A percentile compares a stretch with the other conserved stretches of the same genome.
Evolutionary conservation across 1,140 invertebrate species (phyloP).

Genomic region (Ostrea denselamellosa): DNA sequence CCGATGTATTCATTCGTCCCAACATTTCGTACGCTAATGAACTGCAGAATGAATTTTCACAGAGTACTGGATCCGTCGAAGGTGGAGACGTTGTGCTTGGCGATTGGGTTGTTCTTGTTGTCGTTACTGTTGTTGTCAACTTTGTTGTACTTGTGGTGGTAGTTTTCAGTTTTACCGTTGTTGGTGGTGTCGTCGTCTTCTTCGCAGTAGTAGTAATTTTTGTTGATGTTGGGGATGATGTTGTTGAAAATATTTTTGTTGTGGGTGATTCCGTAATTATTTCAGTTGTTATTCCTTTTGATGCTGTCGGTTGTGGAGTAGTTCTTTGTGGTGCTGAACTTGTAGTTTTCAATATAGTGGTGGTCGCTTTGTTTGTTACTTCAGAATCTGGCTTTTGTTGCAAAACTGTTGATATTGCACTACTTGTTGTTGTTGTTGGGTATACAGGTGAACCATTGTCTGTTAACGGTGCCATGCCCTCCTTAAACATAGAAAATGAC

Average conservation of each 20-base stretch:
- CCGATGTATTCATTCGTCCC: slow-evolving; percentile 40
- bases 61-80: background rate
- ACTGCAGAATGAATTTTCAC: slow-evolving; percentile 9
- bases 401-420: background rate
- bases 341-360: background rate
- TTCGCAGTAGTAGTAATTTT: background rate
- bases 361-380: background rate
- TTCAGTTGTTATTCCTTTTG: background rate
- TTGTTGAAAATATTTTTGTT: background rate
- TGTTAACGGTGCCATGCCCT: background rate
- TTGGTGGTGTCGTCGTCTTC: background rate
- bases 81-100: background rate
- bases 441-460: background rate
- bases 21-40: slow-evolving; percentile 47
- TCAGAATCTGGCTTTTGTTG: background rate
- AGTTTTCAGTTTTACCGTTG: background rate
- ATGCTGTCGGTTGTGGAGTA: background rate
- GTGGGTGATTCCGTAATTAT: slow-evolving; percentile 1
- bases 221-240: slow-evolving; percentile 5
- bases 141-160: background rate
- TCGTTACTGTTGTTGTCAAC: slow-evolving; percentile 12
- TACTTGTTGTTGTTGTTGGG: background rate
- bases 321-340: background rate
- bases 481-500: background rate
- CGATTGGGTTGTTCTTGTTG: background rate